Conservation (phyloP, 2,888 invertebrate genomes). For the Oligia latruncula region DNA sequence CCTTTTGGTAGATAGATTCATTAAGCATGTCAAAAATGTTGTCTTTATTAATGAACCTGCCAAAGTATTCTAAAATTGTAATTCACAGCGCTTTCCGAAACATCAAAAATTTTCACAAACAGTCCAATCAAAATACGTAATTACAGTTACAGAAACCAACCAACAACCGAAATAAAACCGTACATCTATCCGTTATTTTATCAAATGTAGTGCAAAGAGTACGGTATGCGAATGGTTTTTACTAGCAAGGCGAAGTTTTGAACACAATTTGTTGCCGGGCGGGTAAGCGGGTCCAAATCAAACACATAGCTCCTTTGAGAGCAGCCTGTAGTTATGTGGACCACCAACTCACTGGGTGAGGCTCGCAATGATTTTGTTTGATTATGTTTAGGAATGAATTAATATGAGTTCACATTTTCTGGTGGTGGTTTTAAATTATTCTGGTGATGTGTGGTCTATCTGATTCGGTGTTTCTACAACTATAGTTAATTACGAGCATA, state of each 20-base stretch:
- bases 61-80: not conserved
- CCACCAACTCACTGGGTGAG: conserved; percentile 60
- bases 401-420: conserved; percentile 7
- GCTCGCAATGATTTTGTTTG: conserved; percentile 62
- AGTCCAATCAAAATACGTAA: conserved; percentile 28
- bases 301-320: conserved; percentile 81
- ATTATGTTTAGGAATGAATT: conserved; percentile 52
- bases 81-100: not conserved
- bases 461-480: not conserved
- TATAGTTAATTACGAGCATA: not conserved
- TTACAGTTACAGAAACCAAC: conserved; percentile 24
- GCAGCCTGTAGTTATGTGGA: conserved; percentile 67
- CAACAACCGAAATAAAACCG: conserved; percentile 51
- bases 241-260: conserved; percentile 71
- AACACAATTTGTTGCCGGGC: conserved; percentile 77
- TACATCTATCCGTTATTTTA: conserved; percentile 62
- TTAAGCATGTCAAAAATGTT: not conserved
- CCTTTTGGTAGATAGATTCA: not conserved
- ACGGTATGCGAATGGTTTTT: conserved; percentile 71
- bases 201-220: conserved; percentile 67
- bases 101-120: not conserved
- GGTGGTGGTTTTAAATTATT: conserved; percentile 23
- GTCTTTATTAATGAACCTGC: no score
- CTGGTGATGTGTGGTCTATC: not conserved
- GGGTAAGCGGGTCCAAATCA: conserved; percentile 78